Evolutionary conservation across 2,888 invertebrate genomes (phyloP).

Genomic region (Acleris sparsana): DNA sequence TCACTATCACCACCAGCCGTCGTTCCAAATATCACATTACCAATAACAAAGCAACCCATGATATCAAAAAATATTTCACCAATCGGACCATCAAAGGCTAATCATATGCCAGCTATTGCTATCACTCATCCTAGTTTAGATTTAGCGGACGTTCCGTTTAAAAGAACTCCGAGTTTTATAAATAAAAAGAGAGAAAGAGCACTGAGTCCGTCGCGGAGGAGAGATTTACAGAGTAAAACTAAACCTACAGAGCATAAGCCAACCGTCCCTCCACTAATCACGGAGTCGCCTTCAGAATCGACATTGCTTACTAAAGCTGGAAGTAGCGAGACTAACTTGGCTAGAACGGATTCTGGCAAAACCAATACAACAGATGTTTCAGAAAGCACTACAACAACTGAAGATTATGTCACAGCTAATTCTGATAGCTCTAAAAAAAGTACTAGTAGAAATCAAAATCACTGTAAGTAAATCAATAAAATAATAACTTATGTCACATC

Average conservation of each 20-base stretch:
- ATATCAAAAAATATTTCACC: slow-evolving; percentile 66
- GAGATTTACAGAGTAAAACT: slow-evolving; percentile 72
- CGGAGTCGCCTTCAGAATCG: slow-evolving; percentile 68
- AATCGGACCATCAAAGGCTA: slow-evolving; percentile 59
- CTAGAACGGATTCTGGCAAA: slow-evolving; percentile 88
- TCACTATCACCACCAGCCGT: slow-evolving; percentile 78
- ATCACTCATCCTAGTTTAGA: slow-evolving; percentile 83
- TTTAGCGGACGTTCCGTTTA: slow-evolving; percentile 75
- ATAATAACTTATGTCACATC: not conserved
- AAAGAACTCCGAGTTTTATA: slow-evolving; percentile 77
- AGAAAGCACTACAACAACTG: slow-evolving; percentile 93
- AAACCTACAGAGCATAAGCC: slow-evolving; percentile 74
- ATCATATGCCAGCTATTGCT: slow-evolving; percentile 82
- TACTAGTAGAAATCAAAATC: slow-evolving; percentile 73
- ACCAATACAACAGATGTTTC: slow-evolving; percentile 90
- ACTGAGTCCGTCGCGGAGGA: slow-evolving; percentile 77
- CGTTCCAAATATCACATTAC: slow-evolving; percentile 70
- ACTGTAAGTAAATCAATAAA: slow-evolving; percentile 60
- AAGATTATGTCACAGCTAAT: slow-evolving; percentile 95
- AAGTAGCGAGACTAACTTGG: slow-evolving; percentile 79
- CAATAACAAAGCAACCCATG: slow-evolving; percentile 78
- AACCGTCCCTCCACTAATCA: slow-evolving; percentile 66
- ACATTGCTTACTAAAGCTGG: slow-evolving; percentile 62
- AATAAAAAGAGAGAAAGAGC: slow-evolving; percentile 80
- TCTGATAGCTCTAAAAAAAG: slow-evolving; percentile 88